Percentiles rank a stretch among this genome's conserved stretches.
phyloP scores from a whole-genome alignment of 2,888 invertebrate species.

The Odontocolon sp. region DNA sequence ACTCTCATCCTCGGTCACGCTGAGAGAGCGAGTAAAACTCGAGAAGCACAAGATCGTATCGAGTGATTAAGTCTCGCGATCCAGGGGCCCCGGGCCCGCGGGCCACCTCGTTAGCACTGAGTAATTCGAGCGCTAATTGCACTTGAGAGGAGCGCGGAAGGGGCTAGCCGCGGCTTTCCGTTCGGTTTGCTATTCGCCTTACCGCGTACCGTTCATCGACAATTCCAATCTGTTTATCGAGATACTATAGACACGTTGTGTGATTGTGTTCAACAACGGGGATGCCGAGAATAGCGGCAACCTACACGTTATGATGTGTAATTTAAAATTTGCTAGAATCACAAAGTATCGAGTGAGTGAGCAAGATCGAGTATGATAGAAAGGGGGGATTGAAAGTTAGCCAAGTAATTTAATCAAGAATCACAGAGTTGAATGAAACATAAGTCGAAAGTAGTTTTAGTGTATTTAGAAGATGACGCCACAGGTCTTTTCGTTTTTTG shows the following conservation, averaged over 20 bases:
- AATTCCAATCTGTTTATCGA: constrained; percentile 59
- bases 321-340: neutral
- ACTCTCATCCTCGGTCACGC: constrained; percentile 15
- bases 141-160: constrained; percentile 65
- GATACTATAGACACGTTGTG: constrained; percentile 39
- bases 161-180: constrained; percentile 27
- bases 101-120: constrained; percentile 78
- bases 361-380: neutral
- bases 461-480: neutral
- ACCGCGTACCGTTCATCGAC: constrained; percentile 1
- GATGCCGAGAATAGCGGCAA: constrained; percentile 8
- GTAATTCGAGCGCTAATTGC: constrained; percentile 80
- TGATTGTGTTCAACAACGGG: constrained; percentile 18
- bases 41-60: constrained; percentile 74
- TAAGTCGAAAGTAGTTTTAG: neutral
- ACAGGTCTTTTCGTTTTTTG: neutral
- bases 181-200: constrained; percentile 54
- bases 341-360: neutral
- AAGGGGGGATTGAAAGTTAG: neutral
- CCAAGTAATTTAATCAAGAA: constrained; percentile 1
- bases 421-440: constrained; percentile 4
- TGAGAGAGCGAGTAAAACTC: constrained; percentile 42
- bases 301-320: neutral
- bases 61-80: constrained; percentile 77
- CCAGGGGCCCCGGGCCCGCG: constrained; percentile 64